Evolutionary conservation across 1,140 invertebrate species (phyloP).

Genomic region (Diorhabda carinulata): DNA sequence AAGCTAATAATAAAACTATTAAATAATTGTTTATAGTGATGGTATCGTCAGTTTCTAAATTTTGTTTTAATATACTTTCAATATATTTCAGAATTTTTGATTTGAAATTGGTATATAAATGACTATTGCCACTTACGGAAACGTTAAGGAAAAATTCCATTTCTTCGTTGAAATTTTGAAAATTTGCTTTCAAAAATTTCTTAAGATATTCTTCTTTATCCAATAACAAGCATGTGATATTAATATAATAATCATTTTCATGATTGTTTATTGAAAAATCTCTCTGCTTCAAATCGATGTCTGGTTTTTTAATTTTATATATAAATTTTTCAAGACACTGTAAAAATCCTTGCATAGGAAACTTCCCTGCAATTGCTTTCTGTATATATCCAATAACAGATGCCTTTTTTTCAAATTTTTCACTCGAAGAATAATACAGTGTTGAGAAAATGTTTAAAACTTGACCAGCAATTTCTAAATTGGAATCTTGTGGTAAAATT

Average conservation of each 20-base stretch:
- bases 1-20: constrained; percentile 49
- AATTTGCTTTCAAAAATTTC: constrained; percentile 16
- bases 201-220: constrained; percentile 1
- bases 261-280: constrained; percentile 21
- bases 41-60: constrained; percentile 1
- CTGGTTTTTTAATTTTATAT: constrained; percentile 23
- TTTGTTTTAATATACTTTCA: constrained; percentile 4
- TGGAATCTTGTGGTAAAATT: constrained; percentile 22
- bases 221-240: constrained; percentile 4
- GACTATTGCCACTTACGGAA: constrained; percentile 18
- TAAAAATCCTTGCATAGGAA: constrained; percentile 33
- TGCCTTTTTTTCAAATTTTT: constrained; percentile 6
- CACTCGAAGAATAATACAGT: constrained; percentile 22
- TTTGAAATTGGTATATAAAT: constrained; percentile 11
- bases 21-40: constrained; percentile 29
- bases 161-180: constrained; percentile 11
- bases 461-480: constrained; percentile 21
- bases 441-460: constrained; percentile 48
- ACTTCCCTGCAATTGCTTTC: constrained; percentile 24
- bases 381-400: constrained; percentile 9
- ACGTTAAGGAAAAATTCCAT: constrained; percentile 36
- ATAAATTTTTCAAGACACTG: constrained; percentile 34
- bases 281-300: constrained; percentile 13
- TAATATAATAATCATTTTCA: constrained; percentile 4
- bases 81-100: constrained; percentile 11